Evolutionary conservation across 2,888 invertebrate species (phyloP), one percentile per base, ranked within the genome.

Genomic region (Aporophyla nigra): DNA sequence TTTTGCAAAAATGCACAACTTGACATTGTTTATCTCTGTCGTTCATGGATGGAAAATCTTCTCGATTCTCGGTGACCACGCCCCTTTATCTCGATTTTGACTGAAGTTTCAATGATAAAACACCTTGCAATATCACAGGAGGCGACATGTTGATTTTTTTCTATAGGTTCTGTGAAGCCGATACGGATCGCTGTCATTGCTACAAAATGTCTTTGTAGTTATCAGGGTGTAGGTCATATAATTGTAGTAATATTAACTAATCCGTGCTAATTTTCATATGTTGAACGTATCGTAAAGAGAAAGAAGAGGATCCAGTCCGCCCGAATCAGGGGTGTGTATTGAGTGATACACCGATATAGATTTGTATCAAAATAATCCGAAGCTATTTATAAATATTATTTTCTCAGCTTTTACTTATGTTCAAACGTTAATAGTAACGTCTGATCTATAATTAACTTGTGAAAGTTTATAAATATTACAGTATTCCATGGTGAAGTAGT

Each of bases 331-430:
- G 96, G 97, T 97, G 96, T 96, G 97, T 97, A 96, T 96, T 93
- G 93, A 94, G 95, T 96, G 95, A 94, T 94, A 93, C 94, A 95
- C 96, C 93, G 92, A 95, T 95, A 93, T 96, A 96, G 95, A 96
- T 94, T 96, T 95, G 96, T 96, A 96, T 96, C 96, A 96, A 97
- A 96, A 96, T 96, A 96, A 96, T 96, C 95, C 92, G 89, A 95
- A 96, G 96, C 96, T 97, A 97, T 97, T 97, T 97, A 96, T 97
- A 97, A 96, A 97, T 96, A 97, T 96, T 96, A 96, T 96, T 97
- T 96, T 96, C 96, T 95, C 95, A 95, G 94, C 96, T 96, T 97
- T 97, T 96, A 96, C 96, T 96, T 96, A 96, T 96, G 96, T 96
- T 95, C 96, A 94, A 96, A 95, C 96, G 95, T 95, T 96, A 96